Evolutionary conservation across 2,888 invertebrate species (phyloP).

Genomic region (Isoperla grammatica): DNA sequence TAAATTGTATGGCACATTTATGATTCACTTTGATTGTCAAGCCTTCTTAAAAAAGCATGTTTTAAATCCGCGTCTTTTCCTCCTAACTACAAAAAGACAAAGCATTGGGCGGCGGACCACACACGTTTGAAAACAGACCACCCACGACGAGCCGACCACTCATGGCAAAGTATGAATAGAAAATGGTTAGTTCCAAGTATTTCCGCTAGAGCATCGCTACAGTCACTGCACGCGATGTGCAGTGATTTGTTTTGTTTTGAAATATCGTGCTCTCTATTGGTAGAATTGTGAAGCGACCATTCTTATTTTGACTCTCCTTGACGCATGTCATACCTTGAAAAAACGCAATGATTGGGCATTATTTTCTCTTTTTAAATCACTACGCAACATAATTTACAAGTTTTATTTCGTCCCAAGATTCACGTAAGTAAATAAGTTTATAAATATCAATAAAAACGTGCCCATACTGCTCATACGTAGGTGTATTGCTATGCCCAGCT

Average conservation of each 20-base stretch:
- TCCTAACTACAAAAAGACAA: neutral
- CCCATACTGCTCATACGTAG: too few relatives aligned
- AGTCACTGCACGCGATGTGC: neutral
- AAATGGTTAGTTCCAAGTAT: slow-evolving; percentile 12
- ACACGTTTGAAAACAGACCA: slow-evolving; percentile 24
- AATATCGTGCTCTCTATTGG: too few relatives aligned
- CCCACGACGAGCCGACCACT: slow-evolving; percentile 23
- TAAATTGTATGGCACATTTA: neutral
- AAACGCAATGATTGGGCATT: too few relatives aligned
- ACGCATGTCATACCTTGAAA: too few relatives aligned
- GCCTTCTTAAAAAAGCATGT: neutral
- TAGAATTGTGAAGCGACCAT: neutral
- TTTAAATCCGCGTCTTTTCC: neutral
- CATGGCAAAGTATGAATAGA: neutral
- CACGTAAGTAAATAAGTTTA: too few relatives aligned
- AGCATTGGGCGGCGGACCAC: slow-evolving; percentile 24
- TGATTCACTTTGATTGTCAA: neutral
- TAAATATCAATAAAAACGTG: too few relatives aligned
- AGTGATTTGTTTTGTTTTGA: too few relatives aligned
- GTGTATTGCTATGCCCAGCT: neutral
- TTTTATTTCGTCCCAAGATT: too few relatives aligned
- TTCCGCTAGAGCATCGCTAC: neutral
- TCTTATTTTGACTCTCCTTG: neutral
- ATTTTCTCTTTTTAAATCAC: too few relatives aligned
- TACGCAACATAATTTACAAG: too few relatives aligned